phyloP scores from a whole-genome alignment of 2,797 vertebrate genomes.

The Ficedula albicollis region DNA sequence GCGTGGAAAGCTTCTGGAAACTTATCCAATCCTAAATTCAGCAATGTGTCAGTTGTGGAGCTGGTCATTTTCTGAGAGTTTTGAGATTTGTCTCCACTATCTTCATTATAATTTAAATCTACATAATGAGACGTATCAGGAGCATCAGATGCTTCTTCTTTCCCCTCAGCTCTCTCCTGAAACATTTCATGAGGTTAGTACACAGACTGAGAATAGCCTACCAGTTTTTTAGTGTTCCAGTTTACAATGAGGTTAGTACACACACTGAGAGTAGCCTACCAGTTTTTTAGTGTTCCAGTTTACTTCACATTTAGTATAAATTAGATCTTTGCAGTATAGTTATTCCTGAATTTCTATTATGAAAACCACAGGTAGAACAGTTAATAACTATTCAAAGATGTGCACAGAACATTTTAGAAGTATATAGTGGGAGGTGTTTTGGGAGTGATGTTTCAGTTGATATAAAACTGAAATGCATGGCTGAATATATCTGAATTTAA shows the following conservation, averaged over 20 bases:
- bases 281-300: neutral
- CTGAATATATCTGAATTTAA: neutral
- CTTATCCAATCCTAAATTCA: neutral
- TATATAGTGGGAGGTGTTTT: neutral
- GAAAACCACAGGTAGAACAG: neutral
- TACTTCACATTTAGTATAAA: neutral
- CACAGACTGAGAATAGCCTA: neutral
- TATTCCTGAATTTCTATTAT: neutral
- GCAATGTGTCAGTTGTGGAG: neutral
- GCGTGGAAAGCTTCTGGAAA: neutral
- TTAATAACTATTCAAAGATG: neutral
- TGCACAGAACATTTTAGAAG: neutral
- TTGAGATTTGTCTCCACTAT: neutral
- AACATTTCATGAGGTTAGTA: slow-evolving; percentile 51
- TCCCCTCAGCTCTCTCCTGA: slow-evolving; percentile 27
- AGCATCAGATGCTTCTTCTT: neutral
- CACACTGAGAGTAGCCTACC: neutral
- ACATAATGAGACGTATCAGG: slow-evolving; percentile 2
- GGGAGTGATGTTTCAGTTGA: neutral
- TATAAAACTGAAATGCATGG: neutral
- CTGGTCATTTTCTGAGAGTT: neutral
- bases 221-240: neutral
- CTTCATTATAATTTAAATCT: slow-evolving; percentile 12
- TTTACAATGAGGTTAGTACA: neutral
- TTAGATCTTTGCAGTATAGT: neutral